Evolutionary conservation across 2,888 invertebrate genomes (phyloP).

Genomic region (Crossocerus cetratus): DNA sequence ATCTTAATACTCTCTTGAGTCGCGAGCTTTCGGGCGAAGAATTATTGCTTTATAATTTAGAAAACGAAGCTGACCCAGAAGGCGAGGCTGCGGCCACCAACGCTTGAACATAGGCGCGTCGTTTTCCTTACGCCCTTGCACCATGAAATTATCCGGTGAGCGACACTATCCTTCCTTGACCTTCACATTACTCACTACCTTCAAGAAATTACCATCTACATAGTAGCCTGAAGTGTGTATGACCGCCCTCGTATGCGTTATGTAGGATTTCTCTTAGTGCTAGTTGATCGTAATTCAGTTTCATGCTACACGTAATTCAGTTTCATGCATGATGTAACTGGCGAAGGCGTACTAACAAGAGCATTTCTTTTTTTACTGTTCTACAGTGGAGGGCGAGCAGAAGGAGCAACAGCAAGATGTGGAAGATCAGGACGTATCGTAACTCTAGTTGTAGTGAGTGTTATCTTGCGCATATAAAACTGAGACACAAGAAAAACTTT

Average conservation of each 20-base stretch:
- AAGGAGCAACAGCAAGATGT: conserved; percentile 95
- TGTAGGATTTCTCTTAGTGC: background rate
- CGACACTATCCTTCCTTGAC: conserved; percentile 32
- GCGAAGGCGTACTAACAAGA: conserved; percentile 2
- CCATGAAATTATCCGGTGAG: conserved; percentile 49
- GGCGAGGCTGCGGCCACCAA: conserved; percentile 57
- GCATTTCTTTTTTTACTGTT: conserved; percentile 22
- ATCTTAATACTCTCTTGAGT: background rate
- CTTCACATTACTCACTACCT: conserved; percentile 5
- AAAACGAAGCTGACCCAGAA: conserved; percentile 61
- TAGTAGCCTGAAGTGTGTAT: background rate
- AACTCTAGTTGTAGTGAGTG: conserved; percentile 81
- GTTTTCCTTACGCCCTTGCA: conserved; percentile 36
- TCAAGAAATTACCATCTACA: background rate
- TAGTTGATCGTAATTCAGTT: too few relatives aligned
- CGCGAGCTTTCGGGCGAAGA: conserved; percentile 23
- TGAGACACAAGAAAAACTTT: conserved; percentile 74
- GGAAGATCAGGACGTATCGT: conserved; percentile 97
- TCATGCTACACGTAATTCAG: too few relatives aligned
- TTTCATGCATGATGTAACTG: background rate
- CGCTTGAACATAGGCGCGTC: conserved; percentile 51
- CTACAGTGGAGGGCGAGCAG: conserved; percentile 89
- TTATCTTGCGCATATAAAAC: conserved; percentile 75
- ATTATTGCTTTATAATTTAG: conserved; percentile 54
- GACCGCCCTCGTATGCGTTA: background rate